phyloP scores from a whole-genome alignment of 2,797 vertebrate species.

The Mormyrus proboscirostris region DNA sequence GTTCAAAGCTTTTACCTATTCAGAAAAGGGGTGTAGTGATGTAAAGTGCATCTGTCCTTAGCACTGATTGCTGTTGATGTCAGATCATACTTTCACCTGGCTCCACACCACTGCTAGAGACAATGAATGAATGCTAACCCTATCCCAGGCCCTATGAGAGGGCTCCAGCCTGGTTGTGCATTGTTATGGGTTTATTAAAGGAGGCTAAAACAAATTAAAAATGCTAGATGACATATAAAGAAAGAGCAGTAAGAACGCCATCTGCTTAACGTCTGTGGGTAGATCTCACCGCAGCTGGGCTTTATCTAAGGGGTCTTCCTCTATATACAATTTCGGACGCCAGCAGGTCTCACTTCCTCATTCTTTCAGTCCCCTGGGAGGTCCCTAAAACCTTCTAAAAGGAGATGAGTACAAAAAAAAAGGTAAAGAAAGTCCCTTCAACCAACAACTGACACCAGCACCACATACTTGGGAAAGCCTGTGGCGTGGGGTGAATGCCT shows the following conservation, averaged over 20 bases:
- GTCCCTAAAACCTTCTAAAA: slow-evolving; percentile 53
- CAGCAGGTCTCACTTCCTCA: slow-evolving; percentile 35
- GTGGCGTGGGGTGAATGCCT: not conserved
- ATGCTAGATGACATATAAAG: not conserved
- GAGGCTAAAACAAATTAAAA: not conserved
- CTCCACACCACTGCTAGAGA: not conserved
- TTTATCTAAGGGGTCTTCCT: not conserved
- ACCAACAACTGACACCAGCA: not conserved
- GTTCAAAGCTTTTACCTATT: too few relatives aligned
- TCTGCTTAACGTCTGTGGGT: not conserved
- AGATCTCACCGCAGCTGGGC: not conserved
- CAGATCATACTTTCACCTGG: not conserved
- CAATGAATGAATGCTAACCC: not conserved
- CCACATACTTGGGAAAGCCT: not conserved
- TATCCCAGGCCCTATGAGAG: not conserved
- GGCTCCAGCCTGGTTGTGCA: not conserved
- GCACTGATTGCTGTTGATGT: not conserved
- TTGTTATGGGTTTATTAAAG: not conserved
- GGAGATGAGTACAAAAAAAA: slow-evolving; percentile 11
- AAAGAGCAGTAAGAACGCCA: not conserved
- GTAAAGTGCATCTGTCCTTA: not conserved
- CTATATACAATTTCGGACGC: not conserved
- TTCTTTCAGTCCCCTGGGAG: slow-evolving; percentile 45
- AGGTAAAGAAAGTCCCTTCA: not conserved
- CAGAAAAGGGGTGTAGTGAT: not conserved